Conservation (phyloP, 2,888 invertebrate genomes). For the Cephonodes hylas region DNA sequence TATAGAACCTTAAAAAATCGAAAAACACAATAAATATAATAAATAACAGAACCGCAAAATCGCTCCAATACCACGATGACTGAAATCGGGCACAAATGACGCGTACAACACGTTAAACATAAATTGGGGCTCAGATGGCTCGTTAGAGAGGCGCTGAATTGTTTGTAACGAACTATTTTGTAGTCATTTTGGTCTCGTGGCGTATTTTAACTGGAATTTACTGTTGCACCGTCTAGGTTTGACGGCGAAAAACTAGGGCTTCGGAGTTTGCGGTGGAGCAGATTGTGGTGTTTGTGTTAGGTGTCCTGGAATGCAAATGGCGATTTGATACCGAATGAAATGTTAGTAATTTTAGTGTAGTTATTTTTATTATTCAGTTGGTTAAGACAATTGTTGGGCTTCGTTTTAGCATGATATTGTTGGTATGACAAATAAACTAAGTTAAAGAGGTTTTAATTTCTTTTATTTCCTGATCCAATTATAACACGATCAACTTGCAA, state of each 20-base stretch:
- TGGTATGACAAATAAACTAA: no score
- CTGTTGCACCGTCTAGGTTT: not conserved
- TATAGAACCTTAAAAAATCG: not conserved
- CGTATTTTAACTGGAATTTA: slow-evolving; percentile 10
- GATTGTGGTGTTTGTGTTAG: not conserved
- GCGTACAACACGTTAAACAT: not conserved
- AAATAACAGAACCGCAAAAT: not conserved
- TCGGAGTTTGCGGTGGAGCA: not conserved
- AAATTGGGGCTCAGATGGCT: slow-evolving; percentile 6
- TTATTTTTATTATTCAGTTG: no score
- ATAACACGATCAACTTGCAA: no score
- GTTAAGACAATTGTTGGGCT: no score
- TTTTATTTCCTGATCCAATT: no score
- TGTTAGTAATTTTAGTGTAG: no score
- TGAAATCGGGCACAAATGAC: not conserved
- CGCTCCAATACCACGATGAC: not conserved
- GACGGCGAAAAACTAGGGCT: not conserved
- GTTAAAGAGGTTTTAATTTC: no score
- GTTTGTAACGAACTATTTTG: slow-evolving; percentile 3
- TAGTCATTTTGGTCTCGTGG: slow-evolving; percentile 6
- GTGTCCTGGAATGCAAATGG: no score
- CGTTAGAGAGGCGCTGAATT: slow-evolving; percentile 6
- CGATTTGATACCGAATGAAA: no score
- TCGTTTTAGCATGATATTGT: no score
- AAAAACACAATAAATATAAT: not conserved